A percentile compares a stretch with the other conserved stretches of the same genome.
phyloP scores from a whole-genome alignment of 1,140 invertebrate genomes.

The Varroa destructor region DNA sequence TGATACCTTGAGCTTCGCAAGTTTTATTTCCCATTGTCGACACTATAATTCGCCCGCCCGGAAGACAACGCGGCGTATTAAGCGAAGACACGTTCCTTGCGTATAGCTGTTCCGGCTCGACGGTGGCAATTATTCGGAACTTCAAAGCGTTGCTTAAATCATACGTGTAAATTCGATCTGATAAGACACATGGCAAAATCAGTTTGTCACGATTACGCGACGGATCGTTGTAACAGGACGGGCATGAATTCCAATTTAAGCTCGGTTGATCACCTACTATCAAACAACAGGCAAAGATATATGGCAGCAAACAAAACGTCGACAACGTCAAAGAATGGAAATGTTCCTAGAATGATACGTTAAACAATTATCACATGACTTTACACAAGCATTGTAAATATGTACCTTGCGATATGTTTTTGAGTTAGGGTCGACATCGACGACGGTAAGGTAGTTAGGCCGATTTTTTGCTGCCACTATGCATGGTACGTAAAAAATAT shows the following conservation, averaged over 20 bases:
- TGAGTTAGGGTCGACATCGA: conserved; percentile 77
- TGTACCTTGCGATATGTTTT: conserved; percentile 50
- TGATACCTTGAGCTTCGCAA: conserved; percentile 50
- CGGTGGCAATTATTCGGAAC: conserved; percentile 38
- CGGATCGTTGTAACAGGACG: conserved; percentile 60
- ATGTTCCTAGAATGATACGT: background rate
- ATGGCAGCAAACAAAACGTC: conserved; percentile 2
- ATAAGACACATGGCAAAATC: conserved; percentile 65
- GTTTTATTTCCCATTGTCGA: conserved; percentile 72
- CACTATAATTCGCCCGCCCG: conserved; percentile 82
- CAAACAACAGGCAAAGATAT: conserved; percentile 26
- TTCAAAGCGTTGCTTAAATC: conserved; percentile 31
- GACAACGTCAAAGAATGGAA: background rate
- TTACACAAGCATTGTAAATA: background rate
- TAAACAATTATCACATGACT: too few species aligned
- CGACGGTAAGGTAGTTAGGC: conserved; percentile 75
- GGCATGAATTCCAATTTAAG: conserved; percentile 92
- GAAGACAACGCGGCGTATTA: conserved; percentile 83
- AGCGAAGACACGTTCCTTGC: conserved; percentile 59
- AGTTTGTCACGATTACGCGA: conserved; percentile 57
- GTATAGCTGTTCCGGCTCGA: conserved; percentile 54
- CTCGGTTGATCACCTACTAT: conserved; percentile 67
- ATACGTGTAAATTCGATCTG: conserved; percentile 59
- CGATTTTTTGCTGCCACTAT: conserved; percentile 56
- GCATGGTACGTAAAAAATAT: conserved; percentile 70